phyloP scores from a whole-genome alignment of 2,888 invertebrate species.

The Cryptus armator region DNA sequence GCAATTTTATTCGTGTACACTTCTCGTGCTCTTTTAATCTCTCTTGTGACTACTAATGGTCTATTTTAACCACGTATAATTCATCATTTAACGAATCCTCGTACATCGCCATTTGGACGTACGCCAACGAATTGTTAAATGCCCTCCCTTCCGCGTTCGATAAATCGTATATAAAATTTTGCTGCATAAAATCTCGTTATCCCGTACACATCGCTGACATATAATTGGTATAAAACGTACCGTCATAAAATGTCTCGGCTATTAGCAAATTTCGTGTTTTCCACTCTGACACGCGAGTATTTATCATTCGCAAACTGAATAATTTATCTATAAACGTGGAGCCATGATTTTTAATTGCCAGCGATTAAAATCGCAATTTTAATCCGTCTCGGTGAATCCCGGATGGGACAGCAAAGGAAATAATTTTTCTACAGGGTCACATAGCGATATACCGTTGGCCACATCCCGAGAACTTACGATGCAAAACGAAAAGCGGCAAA shows the following conservation, averaged over 20 bases:
- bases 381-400: neutral
- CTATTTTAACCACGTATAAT: slow-evolving; percentile 29
- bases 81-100: slow-evolving; percentile 47
- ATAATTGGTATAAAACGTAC: slow-evolving; percentile 15
- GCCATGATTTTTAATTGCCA: neutral
- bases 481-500: slow-evolving; percentile 85
- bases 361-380: neutral
- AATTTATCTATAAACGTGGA: slow-evolving; percentile 10
- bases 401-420: slow-evolving; percentile 39
- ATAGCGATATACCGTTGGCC: slow-evolving; percentile 90
- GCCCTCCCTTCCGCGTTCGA: neutral
- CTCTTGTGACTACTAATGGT: slow-evolving; percentile 18
- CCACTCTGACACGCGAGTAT: neutral
- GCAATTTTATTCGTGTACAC: neutral
- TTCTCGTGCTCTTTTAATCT: neutral
- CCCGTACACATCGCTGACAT: slow-evolving; percentile 30
- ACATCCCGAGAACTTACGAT: slow-evolving; percentile 86
- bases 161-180: slow-evolving; percentile 49
- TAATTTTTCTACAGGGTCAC: slow-evolving; percentile 84
- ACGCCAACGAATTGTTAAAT: slow-evolving; percentile 51
- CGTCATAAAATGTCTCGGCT: slow-evolving; percentile 3
- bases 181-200: slow-evolving; percentile 45
- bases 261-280: slow-evolving; percentile 21
- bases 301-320: slow-evolving; percentile 4
- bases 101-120: slow-evolving; percentile 51